phyloP scores from a whole-genome alignment of 2,888 invertebrate species.

The Stenolophus ochropezus region DNA sequence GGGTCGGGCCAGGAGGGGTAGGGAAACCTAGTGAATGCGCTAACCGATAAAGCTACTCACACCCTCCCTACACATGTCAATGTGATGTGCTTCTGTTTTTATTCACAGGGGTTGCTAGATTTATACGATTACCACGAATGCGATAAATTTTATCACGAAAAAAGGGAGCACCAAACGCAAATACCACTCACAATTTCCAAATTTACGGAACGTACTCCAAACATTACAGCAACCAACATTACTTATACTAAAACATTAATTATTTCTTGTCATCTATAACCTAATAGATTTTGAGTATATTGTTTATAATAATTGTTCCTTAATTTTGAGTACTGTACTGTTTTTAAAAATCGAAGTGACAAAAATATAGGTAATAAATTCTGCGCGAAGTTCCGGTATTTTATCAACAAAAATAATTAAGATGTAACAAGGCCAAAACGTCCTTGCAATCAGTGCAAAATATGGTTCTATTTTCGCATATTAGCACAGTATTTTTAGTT shows the following conservation, averaged over 20 bases:
- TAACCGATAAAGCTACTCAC: conserved; percentile 48
- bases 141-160: background rate
- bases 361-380: too few species aligned
- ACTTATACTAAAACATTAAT: too few species aligned
- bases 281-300: too few species aligned
- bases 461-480: conserved; percentile 43
- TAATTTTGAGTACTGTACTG: too few species aligned
- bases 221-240: too few species aligned
- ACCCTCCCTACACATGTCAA: background rate
- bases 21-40: conserved; percentile 46
- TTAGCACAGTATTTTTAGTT: conserved; percentile 50
- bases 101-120: background rate
- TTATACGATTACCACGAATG: background rate
- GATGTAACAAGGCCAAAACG: background rate
- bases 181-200: too few species aligned
- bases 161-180: too few species aligned
- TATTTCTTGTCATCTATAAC: too few species aligned
- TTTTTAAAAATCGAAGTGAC: too few species aligned
- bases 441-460: background rate
- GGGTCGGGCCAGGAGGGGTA: background rate
- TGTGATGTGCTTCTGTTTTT: conserved; percentile 30
- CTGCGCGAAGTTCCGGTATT: background rate
- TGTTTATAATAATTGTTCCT: too few species aligned
- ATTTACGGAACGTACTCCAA: too few species aligned
- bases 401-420: background rate